These are phyloP conservation scores for Lampris incognitus DNA, from an alignment of 2,113 vertebrate species.

Conservation along the genomic window DNA sequence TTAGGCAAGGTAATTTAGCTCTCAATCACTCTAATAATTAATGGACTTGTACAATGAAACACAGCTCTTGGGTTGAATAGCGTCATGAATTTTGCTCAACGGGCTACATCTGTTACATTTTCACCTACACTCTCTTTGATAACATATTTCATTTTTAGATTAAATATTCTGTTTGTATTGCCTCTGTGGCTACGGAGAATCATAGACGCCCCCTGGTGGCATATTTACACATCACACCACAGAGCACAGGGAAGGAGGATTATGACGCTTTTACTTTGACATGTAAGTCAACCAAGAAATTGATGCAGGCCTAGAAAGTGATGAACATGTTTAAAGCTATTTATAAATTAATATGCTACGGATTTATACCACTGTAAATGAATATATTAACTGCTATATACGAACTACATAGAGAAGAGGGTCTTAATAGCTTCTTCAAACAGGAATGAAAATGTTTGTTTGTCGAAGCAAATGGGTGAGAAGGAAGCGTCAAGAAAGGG, in stretches of 20 bases:
- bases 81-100: constrained; percentile 20
- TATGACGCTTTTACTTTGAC: neutral
- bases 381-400: no score
- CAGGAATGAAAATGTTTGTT: no score
- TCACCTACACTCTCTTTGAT: neutral
- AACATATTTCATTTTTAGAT: neutral
- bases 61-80: constrained; percentile 21
- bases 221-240: neutral
- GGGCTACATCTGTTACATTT: constrained; percentile 3
- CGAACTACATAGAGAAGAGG: no score
- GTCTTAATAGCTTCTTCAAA: no score
- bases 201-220: constrained; percentile 67
- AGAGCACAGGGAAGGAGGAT: neutral
- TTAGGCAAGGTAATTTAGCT: constrained; percentile 34
- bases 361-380: neutral
- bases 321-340: no score
- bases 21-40: constrained; percentile 46
- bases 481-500: no score
- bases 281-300: neutral
- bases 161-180: neutral
- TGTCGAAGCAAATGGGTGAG: no score
- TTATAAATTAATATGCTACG: neutral
- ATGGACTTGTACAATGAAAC: constrained; percentile 31
- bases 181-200: neutral
- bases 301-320: no score